A percentile compares a stretch with the other conserved stretches of the same genome.
These are phyloP conservation scores for Marmota flaviventris DNA, from an alignment of 2,113 vertebrate species.

Conservation along the genomic window DNA sequence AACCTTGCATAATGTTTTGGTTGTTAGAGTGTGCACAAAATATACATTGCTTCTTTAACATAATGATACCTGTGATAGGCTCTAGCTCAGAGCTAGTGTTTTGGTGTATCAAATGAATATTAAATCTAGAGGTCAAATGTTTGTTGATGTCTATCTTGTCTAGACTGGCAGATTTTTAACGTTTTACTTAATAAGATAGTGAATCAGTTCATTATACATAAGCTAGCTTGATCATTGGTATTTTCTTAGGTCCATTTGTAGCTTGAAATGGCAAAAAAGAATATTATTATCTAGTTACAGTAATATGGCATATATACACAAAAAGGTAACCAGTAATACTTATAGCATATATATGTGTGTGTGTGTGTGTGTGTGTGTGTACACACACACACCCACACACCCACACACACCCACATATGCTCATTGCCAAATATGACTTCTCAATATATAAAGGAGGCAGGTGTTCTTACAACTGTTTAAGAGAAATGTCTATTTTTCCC, in stretches of 20 bases:
- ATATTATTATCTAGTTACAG: conserved; percentile 31
- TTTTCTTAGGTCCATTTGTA: conserved; percentile 56
- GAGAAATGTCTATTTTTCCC: neutral
- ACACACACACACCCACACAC: no score
- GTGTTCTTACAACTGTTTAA: conserved; percentile 13
- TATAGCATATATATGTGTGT: neutral
- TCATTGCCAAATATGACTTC: neutral
- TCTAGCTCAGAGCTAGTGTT: conserved; percentile 48
- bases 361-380: neutral
- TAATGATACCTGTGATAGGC: conserved; percentile 14
- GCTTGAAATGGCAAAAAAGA: conserved; percentile 35
- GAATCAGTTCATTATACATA: conserved; percentile 40
- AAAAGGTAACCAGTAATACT: conserved; percentile 19
- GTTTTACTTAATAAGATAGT: conserved; percentile 46
- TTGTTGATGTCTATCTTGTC: conserved; percentile 48
- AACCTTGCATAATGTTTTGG: conserved; percentile 29
- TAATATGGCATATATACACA: conserved; percentile 45
- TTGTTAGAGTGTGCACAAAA: neutral
- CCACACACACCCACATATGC: no score
- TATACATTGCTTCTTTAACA: conserved; percentile 36
- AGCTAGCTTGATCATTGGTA: conserved; percentile 45
- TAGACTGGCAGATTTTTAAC: conserved; percentile 16
- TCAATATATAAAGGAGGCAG: neutral
- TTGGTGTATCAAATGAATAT: conserved; percentile 45
- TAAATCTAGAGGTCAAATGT: conserved; percentile 19